phyloP scores from a whole-genome alignment of 2,113 vertebrate genomes.

The Otis tarda region DNA sequence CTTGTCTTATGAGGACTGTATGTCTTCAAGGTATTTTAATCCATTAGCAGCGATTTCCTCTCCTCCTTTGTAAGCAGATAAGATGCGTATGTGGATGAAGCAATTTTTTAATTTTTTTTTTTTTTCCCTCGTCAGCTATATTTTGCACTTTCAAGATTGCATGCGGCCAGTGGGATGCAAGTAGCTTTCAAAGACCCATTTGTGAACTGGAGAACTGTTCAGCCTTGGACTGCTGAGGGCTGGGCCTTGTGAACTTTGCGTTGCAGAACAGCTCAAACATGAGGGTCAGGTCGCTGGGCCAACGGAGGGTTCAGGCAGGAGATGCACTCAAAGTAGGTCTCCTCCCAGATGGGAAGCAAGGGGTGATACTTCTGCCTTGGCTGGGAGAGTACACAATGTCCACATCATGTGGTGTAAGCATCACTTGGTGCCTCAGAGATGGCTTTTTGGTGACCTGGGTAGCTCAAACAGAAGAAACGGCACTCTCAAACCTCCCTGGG shows the following conservation, averaged over 20 bases:
- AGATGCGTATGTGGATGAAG: not conserved
- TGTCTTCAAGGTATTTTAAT: not conserved
- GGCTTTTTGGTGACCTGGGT: not conserved
- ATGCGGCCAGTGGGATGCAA: not conserved
- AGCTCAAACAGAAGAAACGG: rapidly evolving
- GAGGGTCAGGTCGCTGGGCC: not conserved
- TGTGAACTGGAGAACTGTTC: not conserved
- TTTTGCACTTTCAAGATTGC: not conserved
- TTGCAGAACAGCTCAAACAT: not conserved
- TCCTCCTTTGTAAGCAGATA: not conserved
- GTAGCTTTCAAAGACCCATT: not conserved
- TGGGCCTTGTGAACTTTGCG: not conserved
- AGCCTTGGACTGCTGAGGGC: not conserved
- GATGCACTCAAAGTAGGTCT: not conserved
- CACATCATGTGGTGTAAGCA: not conserved
- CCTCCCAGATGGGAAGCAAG: not conserved
- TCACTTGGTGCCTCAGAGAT: not conserved
- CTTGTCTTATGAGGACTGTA: not conserved
- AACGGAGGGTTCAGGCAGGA: not conserved
- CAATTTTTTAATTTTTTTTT: no score
- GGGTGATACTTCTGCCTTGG: not conserved
- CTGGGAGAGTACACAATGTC: not conserved
- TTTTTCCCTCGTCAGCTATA: not conserved
- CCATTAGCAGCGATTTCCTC: not conserved
- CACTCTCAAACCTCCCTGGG: not conserved